Conservation (phyloP, 2,888 invertebrate species). For the Agonopterix arenella region DNA sequence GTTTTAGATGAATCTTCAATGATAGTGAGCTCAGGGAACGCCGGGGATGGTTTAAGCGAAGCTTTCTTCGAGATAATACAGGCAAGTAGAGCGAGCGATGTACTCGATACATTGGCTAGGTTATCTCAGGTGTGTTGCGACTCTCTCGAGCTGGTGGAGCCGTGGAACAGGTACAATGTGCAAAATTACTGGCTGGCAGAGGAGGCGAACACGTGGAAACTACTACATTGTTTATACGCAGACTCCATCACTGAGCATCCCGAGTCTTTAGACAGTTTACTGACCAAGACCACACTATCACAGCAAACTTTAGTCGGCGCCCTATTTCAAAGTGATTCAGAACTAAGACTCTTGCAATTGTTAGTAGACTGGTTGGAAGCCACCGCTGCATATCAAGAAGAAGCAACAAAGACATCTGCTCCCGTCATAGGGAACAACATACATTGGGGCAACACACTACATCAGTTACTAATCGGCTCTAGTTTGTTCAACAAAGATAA, state of each 20-base stretch:
- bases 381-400: slow-evolving; percentile 89
- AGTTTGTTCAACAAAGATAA: slow-evolving; percentile 68
- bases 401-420: slow-evolving; percentile 57
- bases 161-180: slow-evolving; percentile 66
- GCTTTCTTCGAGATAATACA: slow-evolving; percentile 69
- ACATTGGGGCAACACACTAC: slow-evolving; percentile 95
- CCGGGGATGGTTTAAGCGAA: slow-evolving; percentile 55
- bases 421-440: slow-evolving; percentile 78
- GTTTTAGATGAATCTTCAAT: slow-evolving; percentile 63
- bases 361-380: slow-evolving; percentile 96
- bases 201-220: slow-evolving; percentile 93
- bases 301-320: slow-evolving; percentile 56
- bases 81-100: slow-evolving; percentile 60
- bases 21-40: slow-evolving; percentile 38
- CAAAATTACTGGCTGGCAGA: slow-evolving; percentile 81
- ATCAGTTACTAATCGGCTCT: slow-evolving; percentile 79
- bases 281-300: slow-evolving; percentile 56
- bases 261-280: slow-evolving; percentile 63
- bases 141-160: slow-evolving; percentile 71
- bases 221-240: slow-evolving; percentile 87
- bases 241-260: slow-evolving; percentile 83
- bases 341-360: slow-evolving; percentile 84
- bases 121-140: slow-evolving; percentile 80
- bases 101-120: slow-evolving; percentile 78
- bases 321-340: slow-evolving; percentile 68